Percentiles rank a stretch among this genome's conserved stretches.
These are phyloP conservation scores for Manacus vitellinus DNA, from an alignment of 2,113 vertebrate species.

Conservation along the genomic window DNA sequence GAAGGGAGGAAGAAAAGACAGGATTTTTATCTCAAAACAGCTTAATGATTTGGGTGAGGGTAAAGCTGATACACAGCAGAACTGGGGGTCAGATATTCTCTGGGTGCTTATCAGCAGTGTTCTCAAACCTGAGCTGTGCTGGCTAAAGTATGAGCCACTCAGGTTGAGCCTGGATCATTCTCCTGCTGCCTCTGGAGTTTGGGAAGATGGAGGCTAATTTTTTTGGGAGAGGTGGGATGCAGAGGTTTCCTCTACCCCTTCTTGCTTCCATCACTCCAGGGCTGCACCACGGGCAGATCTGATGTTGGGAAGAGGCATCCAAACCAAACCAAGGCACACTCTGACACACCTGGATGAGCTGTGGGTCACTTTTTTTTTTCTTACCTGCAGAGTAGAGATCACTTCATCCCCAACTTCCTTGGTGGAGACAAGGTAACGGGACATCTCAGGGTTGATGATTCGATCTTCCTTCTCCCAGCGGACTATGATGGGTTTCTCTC, in stretches of 20 bases:
- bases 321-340: background rate
- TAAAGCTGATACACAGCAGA: background rate
- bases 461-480: constrained; percentile 99
- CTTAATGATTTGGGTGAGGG: background rate
- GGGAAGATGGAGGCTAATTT: background rate
- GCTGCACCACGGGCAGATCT: accelerated
- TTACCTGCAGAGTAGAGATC: constrained; percentile 92
- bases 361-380: background rate
- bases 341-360: background rate
- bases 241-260: background rate
- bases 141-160: background rate
- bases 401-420: constrained; percentile 95
- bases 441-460: constrained; percentile 97
- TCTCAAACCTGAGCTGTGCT: background rate
- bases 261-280: background rate
- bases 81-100: background rate
- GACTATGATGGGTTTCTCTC: constrained; percentile 98
- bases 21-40: background rate
- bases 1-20: background rate
- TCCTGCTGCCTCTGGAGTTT: background rate
- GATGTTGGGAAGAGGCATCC: background rate
- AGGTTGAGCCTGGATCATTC: background rate
- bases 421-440: constrained; percentile 92
- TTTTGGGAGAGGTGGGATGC: background rate
- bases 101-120: background rate